phyloP scores from a whole-genome alignment of 2,888 invertebrate species.

The Dorcus hopei region DNA sequence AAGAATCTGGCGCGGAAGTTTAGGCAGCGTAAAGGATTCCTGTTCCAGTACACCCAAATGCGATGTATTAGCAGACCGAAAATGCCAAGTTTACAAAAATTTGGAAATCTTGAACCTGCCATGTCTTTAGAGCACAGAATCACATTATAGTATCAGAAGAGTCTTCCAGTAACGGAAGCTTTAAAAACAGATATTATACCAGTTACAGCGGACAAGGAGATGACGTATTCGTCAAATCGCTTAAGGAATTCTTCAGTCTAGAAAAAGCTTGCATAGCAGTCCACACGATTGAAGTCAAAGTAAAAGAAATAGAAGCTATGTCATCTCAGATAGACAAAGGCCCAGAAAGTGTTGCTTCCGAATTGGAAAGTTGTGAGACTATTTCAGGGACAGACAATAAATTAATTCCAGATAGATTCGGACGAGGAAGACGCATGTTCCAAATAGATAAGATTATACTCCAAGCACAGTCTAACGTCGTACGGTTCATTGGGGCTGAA shows the following conservation, averaged over 20 bases:
- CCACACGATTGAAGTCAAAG: conserved; percentile 76
- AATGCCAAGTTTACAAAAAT: conserved; percentile 90
- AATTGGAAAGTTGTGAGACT: conserved; percentile 59
- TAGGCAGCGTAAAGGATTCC: conserved; percentile 76
- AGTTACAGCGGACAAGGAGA: conserved; percentile 77
- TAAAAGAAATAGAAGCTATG: conserved; percentile 80
- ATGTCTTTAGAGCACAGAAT: conserved; percentile 74
- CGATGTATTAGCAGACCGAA: conserved; percentile 78
- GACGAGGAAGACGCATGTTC: conserved; percentile 61
- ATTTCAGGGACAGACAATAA: conserved; percentile 61
- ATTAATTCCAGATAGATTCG: conserved; percentile 56
- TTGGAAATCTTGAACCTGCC: conserved; percentile 86
- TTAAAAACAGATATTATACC: conserved; percentile 67
- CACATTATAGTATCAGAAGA: conserved; percentile 72
- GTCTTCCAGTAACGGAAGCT: conserved; percentile 77
- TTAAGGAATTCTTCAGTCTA: conserved; percentile 89
- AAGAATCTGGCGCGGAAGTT: conserved; percentile 75
- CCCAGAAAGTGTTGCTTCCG: conserved; percentile 54
- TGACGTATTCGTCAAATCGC: conserved; percentile 80
- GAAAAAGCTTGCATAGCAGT: conserved; percentile 86
- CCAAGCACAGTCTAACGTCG: conserved; percentile 65
- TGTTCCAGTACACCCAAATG: conserved; percentile 91
- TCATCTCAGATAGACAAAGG: conserved; percentile 57
- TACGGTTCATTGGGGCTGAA: conserved; percentile 59
- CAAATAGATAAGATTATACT: conserved; percentile 68